Percentiles rank a stretch among this genome's conserved stretches.
These are phyloP conservation scores for Phodopus roborovskii DNA, from an alignment of 2,113 vertebrate genomes.

Conservation along the genomic window DNA sequence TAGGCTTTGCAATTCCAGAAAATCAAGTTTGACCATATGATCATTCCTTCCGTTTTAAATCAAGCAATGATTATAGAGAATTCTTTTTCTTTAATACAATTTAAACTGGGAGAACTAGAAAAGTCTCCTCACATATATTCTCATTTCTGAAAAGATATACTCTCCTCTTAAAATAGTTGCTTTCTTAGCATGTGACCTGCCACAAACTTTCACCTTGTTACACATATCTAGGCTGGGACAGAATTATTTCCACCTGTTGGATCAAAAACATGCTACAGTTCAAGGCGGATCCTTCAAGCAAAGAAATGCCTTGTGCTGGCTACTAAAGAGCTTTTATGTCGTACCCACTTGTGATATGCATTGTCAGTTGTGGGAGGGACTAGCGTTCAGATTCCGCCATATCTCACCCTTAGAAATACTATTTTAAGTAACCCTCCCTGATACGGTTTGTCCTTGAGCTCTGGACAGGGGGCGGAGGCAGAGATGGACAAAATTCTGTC, in stretches of 20 bases:
- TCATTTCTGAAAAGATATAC: constrained; percentile 34
- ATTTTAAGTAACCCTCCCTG: constrained; percentile 30
- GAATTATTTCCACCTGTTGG: background rate
- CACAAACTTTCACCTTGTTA: constrained; percentile 14
- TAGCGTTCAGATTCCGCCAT: background rate
- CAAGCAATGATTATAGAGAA: background rate
- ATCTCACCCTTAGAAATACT: constrained; percentile 31
- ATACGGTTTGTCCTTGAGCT: background rate
- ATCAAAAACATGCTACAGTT: constrained; percentile 45
- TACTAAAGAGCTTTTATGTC: constrained; percentile 38
- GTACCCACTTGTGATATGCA: constrained; percentile 18
- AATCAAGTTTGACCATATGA: background rate
- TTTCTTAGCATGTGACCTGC: constrained; percentile 25
- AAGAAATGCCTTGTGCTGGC: constrained; percentile 25
- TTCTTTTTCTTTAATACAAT: background rate
- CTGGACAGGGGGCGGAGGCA: background rate
- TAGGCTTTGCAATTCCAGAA: background rate
- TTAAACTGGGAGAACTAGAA: background rate
- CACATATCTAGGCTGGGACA: constrained; percentile 41
- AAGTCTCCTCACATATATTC: background rate
- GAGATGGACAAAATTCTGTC: background rate
- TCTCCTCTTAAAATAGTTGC: constrained; percentile 38
- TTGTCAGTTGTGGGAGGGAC: constrained; percentile 42
- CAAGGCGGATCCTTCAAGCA: constrained; percentile 38
- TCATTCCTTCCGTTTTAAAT: background rate